A percentile compares a stretch with the other conserved stretches of the same genome.
Evolutionary conservation across 2,888 invertebrate species (phyloP).

Genomic region (Druceiella hillmani): DNA sequence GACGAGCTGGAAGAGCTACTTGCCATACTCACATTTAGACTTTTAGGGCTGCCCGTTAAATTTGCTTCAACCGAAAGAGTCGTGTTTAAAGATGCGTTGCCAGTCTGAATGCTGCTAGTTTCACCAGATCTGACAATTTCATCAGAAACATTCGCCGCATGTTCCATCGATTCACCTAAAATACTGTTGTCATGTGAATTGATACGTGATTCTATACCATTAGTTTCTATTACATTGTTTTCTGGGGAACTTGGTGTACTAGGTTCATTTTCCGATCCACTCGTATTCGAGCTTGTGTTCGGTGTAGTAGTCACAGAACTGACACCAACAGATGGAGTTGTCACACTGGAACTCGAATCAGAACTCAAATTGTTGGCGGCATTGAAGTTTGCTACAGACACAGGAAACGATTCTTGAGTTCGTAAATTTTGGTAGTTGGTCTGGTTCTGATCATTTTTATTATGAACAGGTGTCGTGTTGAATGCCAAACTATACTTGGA

Average conservation of each 20-base stretch:
- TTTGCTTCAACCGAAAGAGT: too few species aligned
- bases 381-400: slow-evolving; percentile 33
- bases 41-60: slow-evolving; percentile 39
- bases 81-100: slow-evolving; percentile 31
- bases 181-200: slow-evolving; percentile 34
- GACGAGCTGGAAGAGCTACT: not conserved
- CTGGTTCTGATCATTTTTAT: slow-evolving; percentile 31
- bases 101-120: slow-evolving; percentile 28
- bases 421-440: slow-evolving; percentile 39
- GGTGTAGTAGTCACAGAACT: slow-evolving; percentile 64
- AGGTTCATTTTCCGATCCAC: slow-evolving; percentile 65
- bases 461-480: slow-evolving; percentile 33
- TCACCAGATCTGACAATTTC: too few species aligned
- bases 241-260: slow-evolving; percentile 66
- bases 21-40: slow-evolving; percentile 25
- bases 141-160: too few species aligned
- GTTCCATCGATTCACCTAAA: too few species aligned
- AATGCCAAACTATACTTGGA: slow-evolving; percentile 35
- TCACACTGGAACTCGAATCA: slow-evolving; percentile 65
- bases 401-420: slow-evolving; percentile 34
- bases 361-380: slow-evolving; percentile 48
- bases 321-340: slow-evolving; percentile 51
- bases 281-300: slow-evolving; percentile 64
- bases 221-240: slow-evolving; percentile 32
- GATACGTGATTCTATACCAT: slow-evolving; percentile 26